phyloP scores from a whole-genome alignment of 2,113 vertebrate species.

The Dermatemys mawii region DNA sequence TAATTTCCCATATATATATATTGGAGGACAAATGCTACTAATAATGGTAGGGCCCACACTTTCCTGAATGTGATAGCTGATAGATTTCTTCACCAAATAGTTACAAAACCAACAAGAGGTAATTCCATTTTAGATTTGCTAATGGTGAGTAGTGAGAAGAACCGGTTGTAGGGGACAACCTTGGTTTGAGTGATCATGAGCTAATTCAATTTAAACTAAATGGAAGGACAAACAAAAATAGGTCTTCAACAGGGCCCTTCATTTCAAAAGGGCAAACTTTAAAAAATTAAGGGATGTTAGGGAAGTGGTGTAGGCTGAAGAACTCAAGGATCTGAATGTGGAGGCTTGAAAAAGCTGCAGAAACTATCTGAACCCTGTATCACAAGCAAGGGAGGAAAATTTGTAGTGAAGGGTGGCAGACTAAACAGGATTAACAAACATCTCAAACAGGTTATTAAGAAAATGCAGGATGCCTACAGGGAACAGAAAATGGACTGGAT shows the following conservation, averaged over 20 bases:
- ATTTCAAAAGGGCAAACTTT: too few species aligned
- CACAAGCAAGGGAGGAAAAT: too few species aligned
- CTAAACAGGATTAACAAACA: background rate
- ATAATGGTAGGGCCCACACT: background rate
- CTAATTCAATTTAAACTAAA: background rate
- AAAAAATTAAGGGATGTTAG: too few species aligned
- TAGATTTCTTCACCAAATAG: background rate
- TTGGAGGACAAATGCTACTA: background rate
- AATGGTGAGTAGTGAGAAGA: background rate
- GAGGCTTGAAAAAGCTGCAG: too few species aligned
- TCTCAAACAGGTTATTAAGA: background rate
- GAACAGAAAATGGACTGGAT: background rate
- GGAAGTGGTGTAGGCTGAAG: too few species aligned
- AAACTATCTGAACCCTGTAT: too few species aligned
- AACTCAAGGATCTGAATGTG: too few species aligned
- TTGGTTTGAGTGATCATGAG: background rate
- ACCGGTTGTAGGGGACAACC: background rate
- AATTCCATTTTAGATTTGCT: background rate
- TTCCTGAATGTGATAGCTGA: background rate
- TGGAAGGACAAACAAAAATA: background rate
- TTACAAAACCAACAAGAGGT: background rate
- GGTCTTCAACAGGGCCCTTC: too few species aligned
- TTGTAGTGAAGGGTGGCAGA: too few species aligned
- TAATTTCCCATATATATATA: background rate
- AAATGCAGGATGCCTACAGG: background rate